These are phyloP conservation scores for Axea sp. DNA, from an alignment of 2,888 invertebrate genomes.

Conservation along the genomic window DNA sequence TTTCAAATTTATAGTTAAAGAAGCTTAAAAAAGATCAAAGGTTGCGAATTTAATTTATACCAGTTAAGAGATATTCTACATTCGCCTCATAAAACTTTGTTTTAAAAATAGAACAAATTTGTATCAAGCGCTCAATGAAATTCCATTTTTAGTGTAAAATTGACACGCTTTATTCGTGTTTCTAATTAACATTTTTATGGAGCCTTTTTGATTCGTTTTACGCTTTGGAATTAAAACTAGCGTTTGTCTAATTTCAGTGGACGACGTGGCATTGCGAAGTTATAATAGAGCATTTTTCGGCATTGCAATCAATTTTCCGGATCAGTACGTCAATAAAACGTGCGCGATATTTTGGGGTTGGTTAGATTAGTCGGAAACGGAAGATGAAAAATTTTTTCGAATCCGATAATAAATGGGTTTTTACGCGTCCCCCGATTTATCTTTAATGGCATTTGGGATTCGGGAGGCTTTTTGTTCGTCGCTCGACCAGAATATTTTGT, in stretches of 20 bases:
- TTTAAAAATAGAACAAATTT: not conserved
- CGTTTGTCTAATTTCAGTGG: slow-evolving; percentile 7
- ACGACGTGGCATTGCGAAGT: not conserved
- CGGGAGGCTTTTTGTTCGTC: not conserved
- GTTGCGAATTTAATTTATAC: slow-evolving; percentile 23
- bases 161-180: slow-evolving; percentile 5
- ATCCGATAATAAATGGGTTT: slow-evolving; percentile 33
- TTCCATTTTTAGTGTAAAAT: not conserved
- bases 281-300: not conserved
- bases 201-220: no score
- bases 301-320: slow-evolving; percentile 20
- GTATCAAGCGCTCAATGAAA: no score
- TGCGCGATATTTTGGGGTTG: slow-evolving; percentile 12
- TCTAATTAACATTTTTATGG: slow-evolving; percentile 17
- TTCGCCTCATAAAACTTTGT: not conserved
- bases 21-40: slow-evolving; percentile 27
- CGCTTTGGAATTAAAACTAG: no score
- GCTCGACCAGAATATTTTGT: slow-evolving; percentile 53
- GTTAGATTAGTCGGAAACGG: slow-evolving; percentile 12
- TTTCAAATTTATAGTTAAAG: slow-evolving; percentile 14
- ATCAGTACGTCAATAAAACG: slow-evolving; percentile 27
- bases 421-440: slow-evolving; percentile 20
- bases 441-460: slow-evolving; percentile 19
- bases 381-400: slow-evolving; percentile 9
- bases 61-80: slow-evolving; percentile 7